Evolutionary conservation across 1,140 invertebrate genomes (phyloP).

Genomic region (Metopolophium dirhodum): DNA sequence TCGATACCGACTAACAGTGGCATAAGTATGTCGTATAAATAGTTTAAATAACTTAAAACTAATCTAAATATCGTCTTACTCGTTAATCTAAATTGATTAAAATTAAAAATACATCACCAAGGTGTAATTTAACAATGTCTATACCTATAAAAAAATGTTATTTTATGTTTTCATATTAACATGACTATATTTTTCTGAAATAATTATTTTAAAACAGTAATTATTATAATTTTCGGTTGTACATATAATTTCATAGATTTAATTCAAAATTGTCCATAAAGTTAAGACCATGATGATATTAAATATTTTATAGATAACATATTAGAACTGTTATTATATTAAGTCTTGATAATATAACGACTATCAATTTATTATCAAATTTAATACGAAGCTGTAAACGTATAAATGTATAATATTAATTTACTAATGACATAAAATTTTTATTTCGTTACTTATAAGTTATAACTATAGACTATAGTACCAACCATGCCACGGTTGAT

Average conservation of each 20-base stretch:
- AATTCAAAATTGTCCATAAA: not conserved
- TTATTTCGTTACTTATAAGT: not conserved
- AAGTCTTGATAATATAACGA: not conserved
- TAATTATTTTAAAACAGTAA: not conserved
- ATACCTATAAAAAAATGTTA: not conserved
- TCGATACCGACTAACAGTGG: not conserved
- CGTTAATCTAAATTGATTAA: not conserved
- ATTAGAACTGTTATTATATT: too few species aligned
- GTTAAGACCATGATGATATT: not conserved
- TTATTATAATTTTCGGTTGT: not conserved
- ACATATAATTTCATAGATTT: not conserved
- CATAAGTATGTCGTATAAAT: too few species aligned
- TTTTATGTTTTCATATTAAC: not conserved
- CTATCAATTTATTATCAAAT: not conserved
- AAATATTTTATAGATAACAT: not conserved
- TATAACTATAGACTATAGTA: too few species aligned
- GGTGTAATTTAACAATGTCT: not conserved
- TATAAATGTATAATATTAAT: not conserved
- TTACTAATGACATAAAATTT: slow-evolving; percentile 2
- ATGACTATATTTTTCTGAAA: not conserved
- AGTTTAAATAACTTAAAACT: too few species aligned
- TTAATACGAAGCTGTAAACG: not conserved
- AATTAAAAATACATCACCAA: not conserved
- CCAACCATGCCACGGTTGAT: not conserved
- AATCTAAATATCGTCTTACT: too few species aligned